Base-by-base conservation (phyloP, 1,140 invertebrate species). In the Aphis craccivora region DNA sequence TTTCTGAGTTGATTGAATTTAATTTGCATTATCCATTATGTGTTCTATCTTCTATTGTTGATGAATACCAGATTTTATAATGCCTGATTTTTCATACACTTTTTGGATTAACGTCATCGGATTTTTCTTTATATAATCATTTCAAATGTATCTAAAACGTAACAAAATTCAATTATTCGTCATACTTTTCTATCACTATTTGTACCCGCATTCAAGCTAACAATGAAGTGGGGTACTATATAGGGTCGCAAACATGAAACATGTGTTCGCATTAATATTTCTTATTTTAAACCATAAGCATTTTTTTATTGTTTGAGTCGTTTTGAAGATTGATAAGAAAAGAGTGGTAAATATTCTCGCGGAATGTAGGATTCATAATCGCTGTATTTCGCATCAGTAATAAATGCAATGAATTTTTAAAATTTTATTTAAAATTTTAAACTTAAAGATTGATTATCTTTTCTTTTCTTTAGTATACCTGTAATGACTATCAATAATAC, bases 201-300 rank as follows among this genome's bases (percentile, higher is more conserved):
- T 45, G 9, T 1, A 51, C n/a, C n/a, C 9, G 23, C 18, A 55
- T 40, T 43, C 35, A 20, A 30, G 37, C 35, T 18, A 23, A 60
- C 40, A 60, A 90, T 90, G 25, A 90, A 55, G 25, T 76, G n/a
- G 55, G 90, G 40, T 91, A 20, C 11, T 30, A n/a, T n/a, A n/a
- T n/a, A n/a, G 35, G 51, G n/a, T 35, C 37, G 86, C 86, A 48
- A 51, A 76, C 55, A 45, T 51, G 30, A 40, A 93, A 84, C 91
- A 86, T 93, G 91, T 53, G 91, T 84, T 40, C 81, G 91, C 91
- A 93, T 93, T 55, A 86, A 93, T 53, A 93, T 93, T 22, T 93
- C n/a, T 53, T 53, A 93, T 86, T 93, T 81, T 93, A 43, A 9
- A 86, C 25, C 81, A 55, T 60, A 51, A 43, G 37, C 14, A 40